Percentiles rank a stretch among this genome's conserved stretches.
phyloP scores from a whole-genome alignment of 1,140 invertebrate genomes.

The Drosophila kohkoa region DNA sequence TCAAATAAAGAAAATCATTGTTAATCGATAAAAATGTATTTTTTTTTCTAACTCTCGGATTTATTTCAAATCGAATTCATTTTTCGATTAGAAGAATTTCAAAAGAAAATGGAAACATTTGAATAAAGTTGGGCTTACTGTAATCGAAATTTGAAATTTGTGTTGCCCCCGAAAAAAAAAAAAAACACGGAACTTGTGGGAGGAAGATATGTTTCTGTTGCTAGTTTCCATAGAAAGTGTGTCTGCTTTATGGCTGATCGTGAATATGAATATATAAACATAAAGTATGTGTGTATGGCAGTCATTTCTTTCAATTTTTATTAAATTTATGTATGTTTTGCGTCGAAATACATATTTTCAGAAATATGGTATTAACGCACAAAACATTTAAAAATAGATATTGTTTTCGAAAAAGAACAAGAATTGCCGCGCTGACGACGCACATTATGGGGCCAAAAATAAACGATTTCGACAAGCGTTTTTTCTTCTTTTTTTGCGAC shows the following conservation, averaged over 20 bases:
- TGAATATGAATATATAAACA: neutral
- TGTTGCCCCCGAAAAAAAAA: neutral
- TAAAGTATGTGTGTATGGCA: constrained; percentile 4
- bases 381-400: constrained; percentile 72
- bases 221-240: constrained; percentile 6
- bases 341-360: constrained; percentile 68
- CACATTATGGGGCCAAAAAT: constrained; percentile 76
- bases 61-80: too few relatives aligned
- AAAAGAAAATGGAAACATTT: neutral
- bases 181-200: constrained; percentile 8
- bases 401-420: constrained; percentile 78
- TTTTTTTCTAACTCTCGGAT: too few relatives aligned
- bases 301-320: constrained; percentile 68
- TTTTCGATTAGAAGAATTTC: constrained; percentile 1
- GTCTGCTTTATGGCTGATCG: constrained; percentile 4
- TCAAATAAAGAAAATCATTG: too few relatives aligned
- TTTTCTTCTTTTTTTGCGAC: constrained; percentile 26
- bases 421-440: constrained; percentile 70
- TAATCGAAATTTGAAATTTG: neutral
- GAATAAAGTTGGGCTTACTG: constrained; percentile 22
- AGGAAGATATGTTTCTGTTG: neutral
- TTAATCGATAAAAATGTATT: too few relatives aligned
- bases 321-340: constrained; percentile 76
- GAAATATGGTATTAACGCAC: constrained; percentile 82
- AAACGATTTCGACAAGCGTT: constrained; percentile 29